These are phyloP conservation scores for Synanthedon andrenaeformis DNA, from an alignment of 2,888 invertebrate genomes.

Conservation along the genomic window DNA sequence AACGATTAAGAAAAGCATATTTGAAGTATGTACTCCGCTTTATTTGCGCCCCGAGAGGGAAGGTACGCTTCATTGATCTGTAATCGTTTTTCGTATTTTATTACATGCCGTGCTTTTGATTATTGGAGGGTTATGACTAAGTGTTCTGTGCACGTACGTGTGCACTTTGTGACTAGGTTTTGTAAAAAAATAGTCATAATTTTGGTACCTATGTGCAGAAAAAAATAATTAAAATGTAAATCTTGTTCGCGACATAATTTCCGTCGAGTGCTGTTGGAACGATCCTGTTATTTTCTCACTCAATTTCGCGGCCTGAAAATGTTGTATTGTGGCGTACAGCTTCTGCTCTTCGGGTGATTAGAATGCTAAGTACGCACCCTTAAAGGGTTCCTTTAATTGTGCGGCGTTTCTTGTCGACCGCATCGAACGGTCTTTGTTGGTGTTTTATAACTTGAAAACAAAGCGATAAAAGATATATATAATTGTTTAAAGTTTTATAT, in stretches of 20 bases:
- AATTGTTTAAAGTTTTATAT: conserved; percentile 6
- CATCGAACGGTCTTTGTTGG: conserved; percentile 15
- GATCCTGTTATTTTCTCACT: conserved; percentile 51
- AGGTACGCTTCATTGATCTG: conserved; percentile 67
- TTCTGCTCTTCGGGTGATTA: conserved; percentile 49
- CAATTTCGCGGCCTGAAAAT: conserved; percentile 53
- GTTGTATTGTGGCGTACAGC: conserved; percentile 49
- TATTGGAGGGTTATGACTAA: conserved; percentile 42
- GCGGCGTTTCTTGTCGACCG: conserved; percentile 39
- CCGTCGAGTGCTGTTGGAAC: conserved; percentile 18
- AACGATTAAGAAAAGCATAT: conserved; percentile 72
- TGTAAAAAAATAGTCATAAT: conserved; percentile 35
- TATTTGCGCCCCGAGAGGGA: conserved; percentile 65
- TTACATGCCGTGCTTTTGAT: conserved; percentile 36
- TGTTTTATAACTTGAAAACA: not conserved
- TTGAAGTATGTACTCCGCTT: conserved; percentile 68
- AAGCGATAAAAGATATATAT: conserved; percentile 4
- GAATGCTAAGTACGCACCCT: conserved; percentile 54
- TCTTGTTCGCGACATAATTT: conserved; percentile 29
- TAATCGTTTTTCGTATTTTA: conserved; percentile 68
- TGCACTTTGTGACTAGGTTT: conserved; percentile 20
- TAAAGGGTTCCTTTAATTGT: conserved; percentile 56
- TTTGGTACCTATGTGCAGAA: not conserved
- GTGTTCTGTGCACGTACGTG: conserved; percentile 26
- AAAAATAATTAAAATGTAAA: conserved; percentile 27